Evolutionary conservation across 1,140 invertebrate genomes (phyloP).

Genomic region (Hylaeus anthracinus): DNA sequence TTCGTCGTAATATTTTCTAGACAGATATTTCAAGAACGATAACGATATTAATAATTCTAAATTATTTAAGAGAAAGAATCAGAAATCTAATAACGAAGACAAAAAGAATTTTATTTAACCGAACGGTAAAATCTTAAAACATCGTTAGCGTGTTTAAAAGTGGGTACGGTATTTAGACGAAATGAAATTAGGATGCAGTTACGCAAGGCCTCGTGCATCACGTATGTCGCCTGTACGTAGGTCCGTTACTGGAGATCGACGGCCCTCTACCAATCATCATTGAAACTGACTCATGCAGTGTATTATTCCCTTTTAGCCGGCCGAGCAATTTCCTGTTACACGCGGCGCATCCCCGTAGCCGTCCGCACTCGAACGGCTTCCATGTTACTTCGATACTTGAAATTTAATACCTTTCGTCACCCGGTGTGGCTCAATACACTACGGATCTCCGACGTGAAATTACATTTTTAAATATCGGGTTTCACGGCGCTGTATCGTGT

Average conservation of each 20-base stretch:
- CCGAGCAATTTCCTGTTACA: slow-evolving; percentile 52
- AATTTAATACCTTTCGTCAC: slow-evolving; percentile 38
- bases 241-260: slow-evolving; percentile 15
- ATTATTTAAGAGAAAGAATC: no score
- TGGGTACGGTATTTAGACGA: no score
- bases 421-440: slow-evolving; percentile 30
- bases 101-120: no score
- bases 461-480: slow-evolving; percentile 23
- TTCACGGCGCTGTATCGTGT: not conserved
- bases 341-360: not conserved
- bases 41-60: no score
- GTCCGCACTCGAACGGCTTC: slow-evolving; percentile 49
- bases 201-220: no score
- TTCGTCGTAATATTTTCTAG: no score
- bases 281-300: slow-evolving; percentile 36
- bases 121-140: no score
- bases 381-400: slow-evolving; percentile 41
- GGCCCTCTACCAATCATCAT: slow-evolving; percentile 10
- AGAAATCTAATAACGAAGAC: no score
- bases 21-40: no score
- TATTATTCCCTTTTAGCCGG: slow-evolving; percentile 32
- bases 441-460: slow-evolving; percentile 48
- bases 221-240: no score
- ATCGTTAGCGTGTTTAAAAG: no score
- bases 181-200: no score